These are phyloP conservation scores for Temnothorax longispinosus DNA, from an alignment of 1,140 invertebrate species.

Conservation along the genomic window DNA sequence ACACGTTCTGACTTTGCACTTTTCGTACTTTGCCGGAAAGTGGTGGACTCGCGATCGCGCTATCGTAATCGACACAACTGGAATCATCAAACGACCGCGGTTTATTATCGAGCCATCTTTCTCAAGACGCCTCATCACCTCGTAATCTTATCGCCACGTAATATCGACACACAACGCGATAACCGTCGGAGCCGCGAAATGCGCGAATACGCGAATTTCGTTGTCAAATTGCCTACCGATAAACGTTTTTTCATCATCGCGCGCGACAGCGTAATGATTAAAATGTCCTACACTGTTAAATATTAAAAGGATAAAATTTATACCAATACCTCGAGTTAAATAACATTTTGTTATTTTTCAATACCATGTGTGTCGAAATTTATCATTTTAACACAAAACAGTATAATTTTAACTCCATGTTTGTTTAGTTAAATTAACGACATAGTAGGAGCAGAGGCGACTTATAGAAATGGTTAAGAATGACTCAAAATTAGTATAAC, in stretches of 20 bases:
- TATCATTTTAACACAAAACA: no score
- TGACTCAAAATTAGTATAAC: no score
- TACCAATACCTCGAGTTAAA: no score
- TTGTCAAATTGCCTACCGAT: not conserved
- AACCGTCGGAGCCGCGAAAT: not conserved
- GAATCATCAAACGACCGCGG: not conserved
- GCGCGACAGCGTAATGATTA: not conserved
- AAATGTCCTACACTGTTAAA: not conserved
- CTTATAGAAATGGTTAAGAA: no score
- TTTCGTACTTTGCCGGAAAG: not conserved
- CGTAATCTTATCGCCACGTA: conserved; percentile 55
- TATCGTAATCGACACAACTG: not conserved
- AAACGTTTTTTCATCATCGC: not conserved
- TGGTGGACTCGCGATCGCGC: not conserved
- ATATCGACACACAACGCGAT: conserved; percentile 19
- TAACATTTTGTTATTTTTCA: no score
- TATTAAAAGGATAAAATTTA: no score
- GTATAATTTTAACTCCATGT: no score
- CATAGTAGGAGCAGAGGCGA: no score
- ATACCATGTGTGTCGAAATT: no score
- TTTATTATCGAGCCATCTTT: not conserved
- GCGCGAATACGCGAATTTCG: not conserved
- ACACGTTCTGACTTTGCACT: not conserved
- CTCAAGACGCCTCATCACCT: conserved; percentile 25
- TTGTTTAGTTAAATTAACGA: no score